Evolutionary conservation across 2,888 invertebrate species (phyloP), one percentile per base, ranked within the genome.

Genomic region (Spisula subtruncata): DNA sequence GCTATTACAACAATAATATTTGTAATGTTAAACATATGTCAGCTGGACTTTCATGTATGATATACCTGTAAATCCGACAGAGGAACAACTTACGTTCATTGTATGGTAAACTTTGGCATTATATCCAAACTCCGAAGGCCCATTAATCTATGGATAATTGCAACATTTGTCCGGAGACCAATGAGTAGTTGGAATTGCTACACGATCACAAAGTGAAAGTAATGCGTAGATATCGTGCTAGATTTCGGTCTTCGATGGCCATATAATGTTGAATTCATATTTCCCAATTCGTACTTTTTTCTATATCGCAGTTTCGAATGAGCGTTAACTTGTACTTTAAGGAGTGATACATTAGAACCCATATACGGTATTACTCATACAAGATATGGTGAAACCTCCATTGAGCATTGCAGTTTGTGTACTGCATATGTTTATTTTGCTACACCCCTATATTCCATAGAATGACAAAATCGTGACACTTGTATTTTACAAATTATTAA

Each of bases 1-100:
- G n/a, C 0, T 66, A 25, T 66, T 66, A n/a, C n/a, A n/a, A 25
- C 10, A n/a, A 66, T 6, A 66, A 20, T 66, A n/a, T 4, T 25
- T 25, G 25, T 66, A 66, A 66, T 66, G 60, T 66, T 66, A 20
- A 66, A 66, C 60, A 66, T 66, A 66, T 66, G 60, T 66, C 60
- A 66, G 25, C 60, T 66, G 25, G 60, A 41, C 41, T 2, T 41
- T 41, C 56, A 56, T n/a, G 6, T 18, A 56, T 18, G 16, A 56
- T 56, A 56, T 6, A n/a, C n/a, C 56, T 6, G 56, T 8, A 41
- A 41, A 41, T 8, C 41, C 16, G 20, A 56, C n/a, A 56, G 56
- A 18, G n/a, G 60, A 25, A 25, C 60, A 66, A n/a, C n/a, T n/a
- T n/a, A n/a, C n/a, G n/a, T 66, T 66, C 25, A 66, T 66, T n/a